These are phyloP conservation scores for Nixonia krombeini DNA, from an alignment of 1,140 invertebrate genomes.

Conservation along the genomic window DNA sequence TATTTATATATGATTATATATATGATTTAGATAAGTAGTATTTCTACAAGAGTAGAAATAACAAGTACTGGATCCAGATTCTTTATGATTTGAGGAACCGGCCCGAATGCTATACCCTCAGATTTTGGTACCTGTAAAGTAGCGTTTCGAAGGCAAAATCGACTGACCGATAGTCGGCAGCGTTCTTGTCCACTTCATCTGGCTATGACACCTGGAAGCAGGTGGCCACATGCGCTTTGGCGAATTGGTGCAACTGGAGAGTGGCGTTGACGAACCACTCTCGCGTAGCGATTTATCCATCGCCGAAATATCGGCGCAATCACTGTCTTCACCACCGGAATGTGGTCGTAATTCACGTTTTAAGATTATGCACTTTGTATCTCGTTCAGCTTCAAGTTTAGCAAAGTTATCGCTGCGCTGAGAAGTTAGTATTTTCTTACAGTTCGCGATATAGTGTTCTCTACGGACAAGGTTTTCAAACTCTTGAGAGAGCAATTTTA, in stretches of 20 bases:
- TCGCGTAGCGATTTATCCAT: slow-evolving; percentile 73
- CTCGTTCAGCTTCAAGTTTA: slow-evolving; percentile 59
- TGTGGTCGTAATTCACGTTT: slow-evolving; percentile 51
- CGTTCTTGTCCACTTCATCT: slow-evolving; percentile 66
- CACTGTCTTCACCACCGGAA: slow-evolving; percentile 65
- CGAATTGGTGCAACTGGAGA: slow-evolving; percentile 77
- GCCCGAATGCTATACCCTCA: not conserved
- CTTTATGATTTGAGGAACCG: slow-evolving; percentile 29
- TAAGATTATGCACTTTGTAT: slow-evolving; percentile 36
- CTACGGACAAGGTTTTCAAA: slow-evolving; percentile 63
- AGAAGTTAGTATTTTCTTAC: too few species aligned
- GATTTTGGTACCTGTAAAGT: slow-evolving; percentile 60
- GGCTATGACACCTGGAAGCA: slow-evolving; percentile 63
- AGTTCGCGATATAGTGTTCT: slow-evolving; percentile 59
- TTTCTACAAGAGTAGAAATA: too few species aligned
- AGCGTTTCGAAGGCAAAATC: slow-evolving; percentile 62
- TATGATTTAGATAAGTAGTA: too few species aligned
- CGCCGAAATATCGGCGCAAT: too few species aligned
- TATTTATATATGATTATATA: too few species aligned
- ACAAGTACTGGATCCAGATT: too few species aligned
- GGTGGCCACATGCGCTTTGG: slow-evolving; percentile 76
- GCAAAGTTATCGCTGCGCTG: slow-evolving; percentile 60
- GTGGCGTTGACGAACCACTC: slow-evolving; percentile 77
- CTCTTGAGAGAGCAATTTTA: slow-evolving; percentile 64
- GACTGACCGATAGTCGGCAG: slow-evolving; percentile 64